These are phyloP conservation scores for Helicoverpa zea DNA, from an alignment of 1,140 invertebrate genomes.

Conservation along the genomic window DNA sequence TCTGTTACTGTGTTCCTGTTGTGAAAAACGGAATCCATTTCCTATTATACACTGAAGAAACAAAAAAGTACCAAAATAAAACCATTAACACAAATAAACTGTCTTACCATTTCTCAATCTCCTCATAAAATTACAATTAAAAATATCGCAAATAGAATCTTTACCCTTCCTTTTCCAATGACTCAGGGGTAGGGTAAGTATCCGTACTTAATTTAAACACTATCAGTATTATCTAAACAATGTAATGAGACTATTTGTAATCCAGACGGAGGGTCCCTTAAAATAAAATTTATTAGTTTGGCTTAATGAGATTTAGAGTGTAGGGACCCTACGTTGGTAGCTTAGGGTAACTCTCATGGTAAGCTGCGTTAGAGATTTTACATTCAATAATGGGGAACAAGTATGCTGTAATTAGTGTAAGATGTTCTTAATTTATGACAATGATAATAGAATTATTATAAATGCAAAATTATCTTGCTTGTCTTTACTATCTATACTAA, in stretches of 20 bases:
- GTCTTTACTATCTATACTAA: too few relatives aligned
- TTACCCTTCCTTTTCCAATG: constrained; percentile 4
- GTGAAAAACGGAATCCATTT: too few relatives aligned
- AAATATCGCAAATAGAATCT: constrained; percentile 47
- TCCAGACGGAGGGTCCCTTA: constrained; percentile 50
- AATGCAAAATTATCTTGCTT: too few relatives aligned
- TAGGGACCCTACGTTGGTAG: constrained; percentile 37
- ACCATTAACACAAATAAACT: neutral
- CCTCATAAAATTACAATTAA: constrained; percentile 31
- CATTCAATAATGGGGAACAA: neutral
- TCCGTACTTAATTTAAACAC: constrained; percentile 45
- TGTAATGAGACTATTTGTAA: constrained; percentile 59
- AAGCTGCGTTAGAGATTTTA: constrained; percentile 23
- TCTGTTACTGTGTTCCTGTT: too few relatives aligned
- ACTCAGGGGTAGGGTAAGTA: constrained; percentile 3
- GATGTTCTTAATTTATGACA: too few relatives aligned
- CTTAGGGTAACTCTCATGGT: constrained; percentile 11
- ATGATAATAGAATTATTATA: too few relatives aligned
- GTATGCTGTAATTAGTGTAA: neutral
- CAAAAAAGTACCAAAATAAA: neutral
- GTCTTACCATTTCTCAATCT: neutral
- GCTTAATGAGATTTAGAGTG: constrained; percentile 64
- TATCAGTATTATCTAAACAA: constrained; percentile 55
- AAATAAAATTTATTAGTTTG: constrained; percentile 64
- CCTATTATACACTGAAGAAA: neutral